Evolutionary conservation across 2,888 invertebrate species (phyloP).

Genomic region (Drosophila crucigera): DNA sequence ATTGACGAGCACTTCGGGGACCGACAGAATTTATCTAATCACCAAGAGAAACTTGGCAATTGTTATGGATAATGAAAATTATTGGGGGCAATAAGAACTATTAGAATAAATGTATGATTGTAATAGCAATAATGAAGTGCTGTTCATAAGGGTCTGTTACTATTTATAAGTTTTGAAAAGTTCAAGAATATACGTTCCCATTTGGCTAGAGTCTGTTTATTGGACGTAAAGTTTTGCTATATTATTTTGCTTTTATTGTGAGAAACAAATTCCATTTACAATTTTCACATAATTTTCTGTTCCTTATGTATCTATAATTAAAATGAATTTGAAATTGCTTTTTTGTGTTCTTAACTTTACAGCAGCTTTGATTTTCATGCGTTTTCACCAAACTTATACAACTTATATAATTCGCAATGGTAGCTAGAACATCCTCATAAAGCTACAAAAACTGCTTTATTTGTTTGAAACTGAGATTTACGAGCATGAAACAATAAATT

Average conservation of each 20-base stretch:
- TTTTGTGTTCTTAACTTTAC: background rate
- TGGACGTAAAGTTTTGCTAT: background rate
- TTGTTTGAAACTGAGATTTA: background rate
- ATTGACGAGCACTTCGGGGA: slow-evolving; percentile 34
- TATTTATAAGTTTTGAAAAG: too few relatives aligned
- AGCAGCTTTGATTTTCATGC: background rate
- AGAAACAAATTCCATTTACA: background rate
- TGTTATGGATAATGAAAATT: background rate
- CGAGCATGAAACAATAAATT: background rate
- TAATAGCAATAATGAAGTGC: background rate
- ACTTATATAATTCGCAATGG: background rate
- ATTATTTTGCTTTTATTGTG: background rate
- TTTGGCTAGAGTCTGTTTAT: background rate
- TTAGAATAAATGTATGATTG: background rate
- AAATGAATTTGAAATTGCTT: background rate
- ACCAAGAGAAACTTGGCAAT: background rate
- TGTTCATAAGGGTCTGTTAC: background rate
- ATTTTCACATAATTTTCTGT: background rate
- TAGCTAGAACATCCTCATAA: background rate
- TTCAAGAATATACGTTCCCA: background rate
- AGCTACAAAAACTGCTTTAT: background rate
- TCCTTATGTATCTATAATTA: background rate
- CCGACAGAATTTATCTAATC: slow-evolving; percentile 13
- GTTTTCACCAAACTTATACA: background rate
- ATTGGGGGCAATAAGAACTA: slow-evolving; percentile 1